Base-by-base conservation (phyloP, 2,888 invertebrate species). In the Cryptus viduatorius region DNA sequence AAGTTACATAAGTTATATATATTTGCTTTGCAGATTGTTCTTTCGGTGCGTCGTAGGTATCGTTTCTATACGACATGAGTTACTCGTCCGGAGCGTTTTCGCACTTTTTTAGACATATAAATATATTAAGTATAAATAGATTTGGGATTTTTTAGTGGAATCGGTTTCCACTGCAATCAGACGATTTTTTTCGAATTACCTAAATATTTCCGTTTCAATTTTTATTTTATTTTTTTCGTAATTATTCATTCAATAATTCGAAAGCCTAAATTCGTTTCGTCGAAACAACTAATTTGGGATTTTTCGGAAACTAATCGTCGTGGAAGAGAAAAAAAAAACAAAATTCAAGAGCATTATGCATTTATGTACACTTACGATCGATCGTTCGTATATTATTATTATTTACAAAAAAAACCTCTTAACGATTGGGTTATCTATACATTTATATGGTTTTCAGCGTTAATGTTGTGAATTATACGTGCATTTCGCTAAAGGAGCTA, bases 331-430 rank as follows among this genome's bases (percentile, higher is more conserved):
- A 76, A 65, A 65, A 65, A 24, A 50, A 4, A 5, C 4, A 31
- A 37, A 65, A 77, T 7, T 73, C 14, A 65, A 65, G 42, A 69
- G 37, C 24, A 56, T 71, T 19, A 59, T 56, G 31, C 44, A 44
- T 24, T 79, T 72, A 61, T 72, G 56, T 76, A 79, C 48, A 79
- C 50, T 64, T 77, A 73, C 44, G 72, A 71, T 80, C 76, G 10
- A 64, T 72, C 59, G 61, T 61, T 71, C 37, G 59, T 77, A 84
- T 80, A 84, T 84, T 79, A 65, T 37, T 75, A 77, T 71, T 71
- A 82, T 82, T 84, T 84, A 84, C 80, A 84, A 77, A 75, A 76
- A 69, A 79, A 80, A 64, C 44, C 24, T 76, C 50, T 77, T 71
- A 10, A 59, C 48, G 53, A 50, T 77, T 50, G 65, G 56, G 64